Base-by-base conservation (phyloP, 2,888 invertebrate genomes). In the Macroteleia sp. region DNA sequence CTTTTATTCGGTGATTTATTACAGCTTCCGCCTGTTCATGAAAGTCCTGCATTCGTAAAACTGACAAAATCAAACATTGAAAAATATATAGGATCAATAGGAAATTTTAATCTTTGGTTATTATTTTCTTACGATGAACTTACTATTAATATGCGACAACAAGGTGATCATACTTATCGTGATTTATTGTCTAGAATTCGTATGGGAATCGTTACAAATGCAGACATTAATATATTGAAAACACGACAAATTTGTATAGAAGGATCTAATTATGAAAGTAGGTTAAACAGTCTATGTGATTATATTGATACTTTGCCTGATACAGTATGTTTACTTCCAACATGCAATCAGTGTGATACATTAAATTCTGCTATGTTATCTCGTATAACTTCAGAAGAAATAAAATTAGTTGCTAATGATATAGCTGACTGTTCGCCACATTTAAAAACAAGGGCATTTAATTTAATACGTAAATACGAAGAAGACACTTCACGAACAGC, bases 1-100 rank as follows among this genome's bases (percentile, higher is more conserved):
- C 48, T 87, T 54, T 42, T 87, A 1, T 82, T 87, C 50, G 86
- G 87, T 8, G 88, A 89, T 80, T 81, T 87, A 20, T 77, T 88
- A 32, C 87, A 87, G 56, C 82, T 88, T 28, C 86, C 84, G 1
- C 86, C 87, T 3, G 85, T 87, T 9, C 80, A 81, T 44, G 82
- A 85, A 80, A 62, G 81, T 44, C 82, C 85, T 6, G 81, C 20
- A 81, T 83, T 76, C 64, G 59, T 78, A 41, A 73, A 78, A 59
- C 64, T 87, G 22, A 52, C 79, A 6, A 34, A 71, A 48, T 16
- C 67, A 28, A 78, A 83, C 77, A 67, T 73, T 59, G 25, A 80
- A 19, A 85, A 87, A 64, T 80, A 77, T 19, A 34, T 86, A 41
- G 82, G 82, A 14, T 77, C 82, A 14, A 66, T 84, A 4, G 77